These are phyloP conservation scores for Leptarthrus brevirostris DNA, from an alignment of 2,888 invertebrate genomes.

Conservation along the genomic window DNA sequence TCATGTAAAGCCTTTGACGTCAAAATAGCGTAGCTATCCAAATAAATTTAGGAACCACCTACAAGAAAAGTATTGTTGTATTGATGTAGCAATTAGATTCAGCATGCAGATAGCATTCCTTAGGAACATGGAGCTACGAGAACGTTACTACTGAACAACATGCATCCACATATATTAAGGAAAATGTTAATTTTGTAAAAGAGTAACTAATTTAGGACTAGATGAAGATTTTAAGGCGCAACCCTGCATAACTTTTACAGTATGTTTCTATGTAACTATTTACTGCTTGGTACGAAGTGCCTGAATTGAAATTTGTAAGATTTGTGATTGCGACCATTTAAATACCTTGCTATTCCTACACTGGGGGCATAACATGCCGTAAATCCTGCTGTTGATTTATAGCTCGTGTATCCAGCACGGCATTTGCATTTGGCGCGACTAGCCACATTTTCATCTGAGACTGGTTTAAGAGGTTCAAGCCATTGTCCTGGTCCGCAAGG, in stretches of 20 bases:
- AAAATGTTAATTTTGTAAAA: constrained; percentile 18
- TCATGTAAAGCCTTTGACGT: constrained; percentile 22
- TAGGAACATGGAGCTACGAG: constrained; percentile 6
- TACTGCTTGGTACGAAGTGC: constrained; percentile 44
- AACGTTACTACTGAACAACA: neutral
- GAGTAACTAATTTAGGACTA: constrained; percentile 13
- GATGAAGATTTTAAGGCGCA: constrained; percentile 12
- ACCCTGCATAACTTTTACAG: too few relatives aligned
- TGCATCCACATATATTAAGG: neutral
- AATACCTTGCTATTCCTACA: constrained; percentile 74
- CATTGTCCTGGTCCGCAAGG: constrained; percentile 80
- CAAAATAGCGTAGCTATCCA: constrained; percentile 53
- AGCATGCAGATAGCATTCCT: constrained; percentile 18
- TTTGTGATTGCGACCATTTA: constrained; percentile 68
- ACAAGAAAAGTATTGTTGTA: constrained; percentile 51
- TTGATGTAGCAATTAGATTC: neutral
- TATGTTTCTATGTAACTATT: too few relatives aligned
- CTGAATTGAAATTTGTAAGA: constrained; percentile 57
- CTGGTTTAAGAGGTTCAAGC: constrained; percentile 71
- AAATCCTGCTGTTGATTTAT: constrained; percentile 57
- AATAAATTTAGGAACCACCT: constrained; percentile 58
- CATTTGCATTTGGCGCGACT: constrained; percentile 75
- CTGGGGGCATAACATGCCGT: constrained; percentile 72
- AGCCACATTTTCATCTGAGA: constrained; percentile 56
- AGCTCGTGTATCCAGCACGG: constrained; percentile 73